These are phyloP conservation scores for Nomada ferruginata DNA, from an alignment of 2,888 invertebrate genomes.

Conservation along the genomic window DNA sequence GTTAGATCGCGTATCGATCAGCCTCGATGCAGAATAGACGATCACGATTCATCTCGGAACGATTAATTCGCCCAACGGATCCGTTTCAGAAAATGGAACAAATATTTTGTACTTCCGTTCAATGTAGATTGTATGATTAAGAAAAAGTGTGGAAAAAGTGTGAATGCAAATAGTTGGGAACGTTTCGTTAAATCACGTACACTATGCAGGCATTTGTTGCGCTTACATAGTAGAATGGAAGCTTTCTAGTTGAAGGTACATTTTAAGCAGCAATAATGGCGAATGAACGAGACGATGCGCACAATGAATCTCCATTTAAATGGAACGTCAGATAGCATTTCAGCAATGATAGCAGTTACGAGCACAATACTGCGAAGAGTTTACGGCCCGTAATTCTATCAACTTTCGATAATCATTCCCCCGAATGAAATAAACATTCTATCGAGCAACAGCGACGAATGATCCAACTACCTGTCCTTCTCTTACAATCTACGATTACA, in stretches of 20 bases:
- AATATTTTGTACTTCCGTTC: no score
- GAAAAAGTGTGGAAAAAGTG: no score
- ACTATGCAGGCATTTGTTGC: neutral
- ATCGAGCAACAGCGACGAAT: neutral
- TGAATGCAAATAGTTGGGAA: neutral
- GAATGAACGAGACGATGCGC: neutral
- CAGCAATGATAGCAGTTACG: neutral
- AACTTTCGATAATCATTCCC: constrained; percentile 16
- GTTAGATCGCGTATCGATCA: neutral
- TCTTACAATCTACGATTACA: neutral
- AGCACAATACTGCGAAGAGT: neutral
- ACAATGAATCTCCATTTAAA: neutral
- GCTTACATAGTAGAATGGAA: neutral
- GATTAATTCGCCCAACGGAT: no score
- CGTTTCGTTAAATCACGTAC: neutral
- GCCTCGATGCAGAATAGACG: neutral
- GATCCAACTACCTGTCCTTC: neutral
- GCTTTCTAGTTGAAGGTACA: neutral
- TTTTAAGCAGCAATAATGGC: constrained; percentile 12
- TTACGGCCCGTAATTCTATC: constrained; percentile 1
- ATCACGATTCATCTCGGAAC: no score
- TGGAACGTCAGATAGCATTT: neutral
- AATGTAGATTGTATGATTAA: no score
- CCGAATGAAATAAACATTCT: neutral
- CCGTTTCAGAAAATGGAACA: no score